Base-by-base conservation (phyloP, 1,140 invertebrate species). In the Ceratosolen fusciceps region DNA sequence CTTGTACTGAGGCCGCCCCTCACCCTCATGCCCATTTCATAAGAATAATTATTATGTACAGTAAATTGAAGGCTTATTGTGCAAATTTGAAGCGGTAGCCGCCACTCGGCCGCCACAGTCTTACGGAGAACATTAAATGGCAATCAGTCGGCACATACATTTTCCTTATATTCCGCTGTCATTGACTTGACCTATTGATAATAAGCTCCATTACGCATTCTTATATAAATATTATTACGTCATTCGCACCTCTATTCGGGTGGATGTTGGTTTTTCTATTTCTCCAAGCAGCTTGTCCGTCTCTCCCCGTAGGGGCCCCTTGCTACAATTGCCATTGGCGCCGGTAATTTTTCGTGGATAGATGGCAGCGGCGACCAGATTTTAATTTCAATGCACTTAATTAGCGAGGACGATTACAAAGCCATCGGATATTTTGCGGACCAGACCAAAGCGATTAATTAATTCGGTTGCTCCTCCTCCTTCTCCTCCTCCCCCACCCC, bases 401-500 rank as follows among this genome's bases (percentile, higher is more conserved):
- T 67, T 68, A 76, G 60, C 62, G 14, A 9, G 34, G 19, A 14
- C 21, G 65, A 56, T 21, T 31, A 24, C 75, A 9, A 31, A 9
- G 16, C 0, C 26, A 3, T 37, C 8, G 19, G 60, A 77, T 60
- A 77, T 71, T 71, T 31, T 34, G 75, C 54, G 39, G 34, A 9
- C 21, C n/a, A 24, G 34, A 14, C 26, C 52, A 56, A 31, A 77
- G 34, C 67, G 65, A 58, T 71, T 77, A 71, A 77, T 77, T 71
- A 71, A 77, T 77, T 77, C 39, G 49, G 14, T 65, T 24, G 19
- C 24, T 43, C n/a, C n/a, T n/a, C n/a, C n/a, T n/a, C n/a, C n/a
- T n/a, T n/a, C n/a, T n/a, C n/a, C n/a, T n/a, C n/a, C n/a, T n/a
- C n/a, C n/a, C n/a, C n/a, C n/a, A n/a, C n/a, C n/a, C n/a, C n/a